Evolutionary conservation across 92 coral and sea anemone genomes (phyloP).

Genomic region (Epizoanthus scotinus): DNA sequence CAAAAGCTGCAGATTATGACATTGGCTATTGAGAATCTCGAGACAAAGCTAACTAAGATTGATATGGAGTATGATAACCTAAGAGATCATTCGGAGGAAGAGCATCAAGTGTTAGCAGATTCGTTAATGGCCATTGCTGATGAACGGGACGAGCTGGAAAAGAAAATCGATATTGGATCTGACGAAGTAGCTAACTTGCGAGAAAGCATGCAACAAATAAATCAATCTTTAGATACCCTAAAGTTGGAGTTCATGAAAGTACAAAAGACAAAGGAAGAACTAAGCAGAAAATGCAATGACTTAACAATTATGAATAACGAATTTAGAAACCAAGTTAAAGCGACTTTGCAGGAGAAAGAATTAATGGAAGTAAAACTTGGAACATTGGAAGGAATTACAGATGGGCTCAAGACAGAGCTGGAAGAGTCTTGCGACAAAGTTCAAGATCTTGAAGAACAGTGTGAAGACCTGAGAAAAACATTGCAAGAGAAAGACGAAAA

Average conservation of each 20-base stretch:
- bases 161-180: conserved; percentile 2
- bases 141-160: conserved; percentile 8
- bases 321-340: conserved; percentile 5
- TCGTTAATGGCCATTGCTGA: neutral
- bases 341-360: neutral
- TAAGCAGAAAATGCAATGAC: neutral
- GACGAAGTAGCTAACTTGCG: conserved; percentile 12
- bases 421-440: neutral
- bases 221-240: conserved; percentile 5
- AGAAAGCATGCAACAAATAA: conserved; percentile 10
- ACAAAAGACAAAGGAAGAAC: neutral
- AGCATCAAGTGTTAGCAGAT: conserved; percentile 3
- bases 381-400: neutral
- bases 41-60: conserved; percentile 17
- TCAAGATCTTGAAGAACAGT: neutral
- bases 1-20: conserved; percentile 45
- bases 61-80: conserved; percentile 35
- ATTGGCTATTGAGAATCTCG: conserved; percentile 39
- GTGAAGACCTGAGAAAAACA: conserved; percentile 23
- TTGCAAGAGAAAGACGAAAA: conserved; percentile 43
- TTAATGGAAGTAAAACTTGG: too few relatives aligned
- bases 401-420: neutral
- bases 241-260: conserved; percentile 10
- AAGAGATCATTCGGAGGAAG: conserved; percentile 43
- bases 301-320: neutral